Base-by-base conservation (phyloP, 2,113 vertebrate species). In the Chloroceryle aenea region DNA sequence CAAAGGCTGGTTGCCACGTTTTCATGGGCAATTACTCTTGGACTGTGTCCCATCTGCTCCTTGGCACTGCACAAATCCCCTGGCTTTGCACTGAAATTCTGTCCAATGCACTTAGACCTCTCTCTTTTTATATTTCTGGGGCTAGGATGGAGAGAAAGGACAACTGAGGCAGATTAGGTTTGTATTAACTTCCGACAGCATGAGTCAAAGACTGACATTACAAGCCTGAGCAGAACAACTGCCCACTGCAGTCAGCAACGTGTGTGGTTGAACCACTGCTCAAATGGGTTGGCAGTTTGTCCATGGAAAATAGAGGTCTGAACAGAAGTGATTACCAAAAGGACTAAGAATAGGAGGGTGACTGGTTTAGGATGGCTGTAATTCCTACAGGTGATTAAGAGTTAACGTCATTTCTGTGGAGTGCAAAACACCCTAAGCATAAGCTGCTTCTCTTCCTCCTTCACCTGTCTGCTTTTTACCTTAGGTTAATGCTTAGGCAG, bases 31-130 rank as follows among this genome's bases (percentile, higher is more conserved):
- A 86, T 42, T 38, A 29, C 55, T 88, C 52, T 61, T 80, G 89
- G 76, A 18, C 14, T 36, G 16, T 0, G 0, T 32, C 64, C 80
- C 21, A 1, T 2, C 15, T 1, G 0, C 72, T 85, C 48, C 40
- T 27, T 40, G 61, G 69, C 55, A 63, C 61, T 25, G 76, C 86
- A 67, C 22, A 52, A 23, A 74, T 50, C 40, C 48, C 42, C 62
- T 42, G 67, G 83, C 10, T 29, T 69, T 42, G 38, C 19, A 18
- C 6, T n/a, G 64, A 53, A 74, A 78, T 84, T 48, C 80, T 93
- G 61, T 69, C 61, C 16, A 0, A 19, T n/a, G 48, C 76, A 34
- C 42, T 85, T 15, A n/a, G 30, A 74, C 18, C 42, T 80, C 83
- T 56, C 23, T 58, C 20, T 30, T 34, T 62, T 47, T 27, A 2